Base-by-base conservation (phyloP, 1,140 invertebrate genomes). In the Tetragnatha versicolor region DNA sequence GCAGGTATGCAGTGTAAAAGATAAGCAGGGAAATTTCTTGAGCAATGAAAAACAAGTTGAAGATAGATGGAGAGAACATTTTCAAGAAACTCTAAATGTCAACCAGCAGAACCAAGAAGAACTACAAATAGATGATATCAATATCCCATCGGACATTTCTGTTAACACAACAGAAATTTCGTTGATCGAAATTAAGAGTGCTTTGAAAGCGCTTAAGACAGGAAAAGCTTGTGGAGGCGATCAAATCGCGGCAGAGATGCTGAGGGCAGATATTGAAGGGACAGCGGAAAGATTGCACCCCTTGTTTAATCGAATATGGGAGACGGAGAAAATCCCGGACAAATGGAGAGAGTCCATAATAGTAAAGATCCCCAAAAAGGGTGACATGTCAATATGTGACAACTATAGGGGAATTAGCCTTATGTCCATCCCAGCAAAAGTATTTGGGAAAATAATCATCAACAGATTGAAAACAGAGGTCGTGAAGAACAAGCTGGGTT, bases 201-300 rank as follows among this genome's bases (percentile, higher is more conserved):
- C 31, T 35, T 39, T 65, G 3, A 0, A 25, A 22, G 14, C 20
- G 22, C 20, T 17, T n/a, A 53, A 53, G 2, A 25, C 14, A 25
- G 53, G 5, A 58, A 66, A 66, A 39, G 61, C 37, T 10, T 3
- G 35, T 42, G 39, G 2, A n/a, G 17, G 12, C 3, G 37, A 66
- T 66, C 37, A 45, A 66, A 45, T 66, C 35, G 31, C 61, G 5
- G 37, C 35, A 42, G 61, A 66, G 25, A 42, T 66, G 37, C 22
- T 42, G 7, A 66, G 45, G 45, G 37, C n/a, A 17, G 61, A 27
- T 42, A 45, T 39, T 2, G 61, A 66, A 45, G 20, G 7, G 31
- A 25, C 53, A 58, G 53, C n/a, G 25, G 31, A 31, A 58, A 4
- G 29, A 27, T 7, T 58, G 31, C 53, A 58, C 5, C 25, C 53